phyloP scores from a whole-genome alignment of 2,888 invertebrate genomes.

The Malthinus flaveolus region DNA sequence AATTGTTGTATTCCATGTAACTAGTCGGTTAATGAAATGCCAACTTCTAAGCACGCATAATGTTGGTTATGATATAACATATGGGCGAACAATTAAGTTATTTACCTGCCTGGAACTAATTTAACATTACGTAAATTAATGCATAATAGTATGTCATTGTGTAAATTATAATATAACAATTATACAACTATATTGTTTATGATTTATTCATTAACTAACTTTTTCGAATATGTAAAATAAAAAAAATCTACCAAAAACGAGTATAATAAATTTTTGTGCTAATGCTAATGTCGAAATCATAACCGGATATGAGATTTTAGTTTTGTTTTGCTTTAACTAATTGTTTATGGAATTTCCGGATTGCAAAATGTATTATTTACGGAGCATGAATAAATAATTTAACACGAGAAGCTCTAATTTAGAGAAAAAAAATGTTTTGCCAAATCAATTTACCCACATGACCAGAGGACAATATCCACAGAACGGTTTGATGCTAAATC shows the following conservation, averaged over 20 bases:
- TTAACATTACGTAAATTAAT: slow-evolving; percentile 43
- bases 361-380: slow-evolving; percentile 21
- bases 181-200: slow-evolving; percentile 33
- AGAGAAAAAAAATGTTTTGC: background rate
- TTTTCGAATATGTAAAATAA: slow-evolving; percentile 18
- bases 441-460: background rate
- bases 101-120: slow-evolving; percentile 44
- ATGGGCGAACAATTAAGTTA: slow-evolving; percentile 40
- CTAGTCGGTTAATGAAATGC: slow-evolving; percentile 16
- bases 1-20: slow-evolving; percentile 5
- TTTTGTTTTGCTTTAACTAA: slow-evolving; percentile 38
- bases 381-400: slow-evolving; percentile 19
- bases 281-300: slow-evolving; percentile 32
- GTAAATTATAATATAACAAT: slow-evolving; percentile 41
- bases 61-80: slow-evolving; percentile 29
- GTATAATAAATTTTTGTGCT: slow-evolving; percentile 14
- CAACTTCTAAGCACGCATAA: slow-evolving; percentile 23
- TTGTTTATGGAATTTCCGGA: slow-evolving; percentile 29
- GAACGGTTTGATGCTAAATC: too few species aligned
- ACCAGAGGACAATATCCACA: too few species aligned
- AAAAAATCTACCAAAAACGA: slow-evolving; percentile 12
- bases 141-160: slow-evolving; percentile 40
- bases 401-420: background rate
- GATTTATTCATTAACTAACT: slow-evolving; percentile 23
- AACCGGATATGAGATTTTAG: slow-evolving; percentile 47